Base-by-base conservation (phyloP, 2,113 vertebrate species). In the Seriola rivoliana region DNA sequence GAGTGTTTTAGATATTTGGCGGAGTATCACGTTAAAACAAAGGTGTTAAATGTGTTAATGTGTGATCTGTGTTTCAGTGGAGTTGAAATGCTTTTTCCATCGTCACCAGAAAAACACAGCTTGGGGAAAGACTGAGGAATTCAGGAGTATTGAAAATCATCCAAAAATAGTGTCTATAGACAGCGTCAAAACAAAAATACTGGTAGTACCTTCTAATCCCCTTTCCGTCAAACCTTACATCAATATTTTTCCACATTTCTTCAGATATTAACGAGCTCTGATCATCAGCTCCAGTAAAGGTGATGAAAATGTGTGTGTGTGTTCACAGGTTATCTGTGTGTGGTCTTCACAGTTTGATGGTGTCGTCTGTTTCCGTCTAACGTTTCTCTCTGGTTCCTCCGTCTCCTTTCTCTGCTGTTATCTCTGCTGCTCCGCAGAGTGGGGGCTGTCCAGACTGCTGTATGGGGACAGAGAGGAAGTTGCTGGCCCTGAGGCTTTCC, bases 361-460 rank as follows among this genome's bases (percentile, higher is more conserved):
- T 8, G 54, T 65, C 75, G 13, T 57, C 44, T 48, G 16, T 23
- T 8, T 8, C 48, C 48, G 29, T 29, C 29, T 29, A 29, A 29
- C 29, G 46, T 50, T 17, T 19, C 46, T 48, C 46, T 34, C 17
- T 36, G 34, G 4, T 36, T 6, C 34, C 40, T 25, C 29, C 0
- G 16, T 54, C 25, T 48, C 1, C n/a, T 44, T 40, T 65, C 21
- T 76, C 76, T 74, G 80, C 75, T 78, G 91, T 92, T 91, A 93
- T 93, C 93, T 92, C 80, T 91, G 91, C 11, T 93, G 92, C 52
- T 92, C 92, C 19, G 80, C 78, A 38, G 91, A 90, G 71, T 29
- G 86, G 55, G 89, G 91, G 70, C 92, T 93, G 81, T 86, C 88
- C 60, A 78, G 11, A 8, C 89, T 85, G 78, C 87, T 90, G 85